Base-by-base conservation (phyloP, 2,113 vertebrate species). In the Copsychus sechellarum region DNA sequence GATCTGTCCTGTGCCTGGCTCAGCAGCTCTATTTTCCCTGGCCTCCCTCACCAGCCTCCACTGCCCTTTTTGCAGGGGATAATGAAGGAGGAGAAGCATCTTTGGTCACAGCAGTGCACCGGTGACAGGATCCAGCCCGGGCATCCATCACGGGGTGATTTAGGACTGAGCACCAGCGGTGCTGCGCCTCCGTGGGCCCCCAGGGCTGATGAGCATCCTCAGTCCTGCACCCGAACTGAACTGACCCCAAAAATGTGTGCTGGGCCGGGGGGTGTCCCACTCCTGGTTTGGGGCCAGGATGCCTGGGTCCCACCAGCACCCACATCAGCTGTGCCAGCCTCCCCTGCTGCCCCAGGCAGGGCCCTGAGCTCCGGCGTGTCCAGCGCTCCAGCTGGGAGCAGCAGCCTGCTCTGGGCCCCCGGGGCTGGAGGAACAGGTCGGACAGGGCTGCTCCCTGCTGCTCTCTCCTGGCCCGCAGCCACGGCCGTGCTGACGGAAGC, bases 51-150 rank as follows among this genome's bases (percentile, higher is more conserved):
- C 9, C 65, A 42, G 43, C 34, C 29, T 8, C 12, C 4, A 0
- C 42, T 62, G 60, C 34, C 6, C 0, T 0, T 26, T 43, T 26
- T 20, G 36, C 12, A 22, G 19, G 9, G n/a, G 34, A 73, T 24
- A 21, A 14, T 4, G 6, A 36, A 54, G 50, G 50, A 71, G 11
- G n/a, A 57, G 71, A 61, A 61, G 56, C 11, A 8, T n/a, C 22
- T 28, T 1, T 3, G n/a, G 36, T 20, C 36, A 34, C 0, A 0
- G 65, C 2, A 1, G 14, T 6, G 33, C 0, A 0, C 11, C 1
- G 0, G 40, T 16, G 38, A 26, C 71, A 65, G 83, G 47, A 73
- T 67, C 34, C 14, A 16, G 8, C 38, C 33, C 0, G 0, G 15
- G 29, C 17, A 74, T 11, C n/a, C n/a, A 24, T 18, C 12, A 13